Percentiles rank a stretch among this genome's conserved stretches.
phyloP scores from a whole-genome alignment of 2,888 invertebrate species.

The Drosophila meridiana region DNA sequence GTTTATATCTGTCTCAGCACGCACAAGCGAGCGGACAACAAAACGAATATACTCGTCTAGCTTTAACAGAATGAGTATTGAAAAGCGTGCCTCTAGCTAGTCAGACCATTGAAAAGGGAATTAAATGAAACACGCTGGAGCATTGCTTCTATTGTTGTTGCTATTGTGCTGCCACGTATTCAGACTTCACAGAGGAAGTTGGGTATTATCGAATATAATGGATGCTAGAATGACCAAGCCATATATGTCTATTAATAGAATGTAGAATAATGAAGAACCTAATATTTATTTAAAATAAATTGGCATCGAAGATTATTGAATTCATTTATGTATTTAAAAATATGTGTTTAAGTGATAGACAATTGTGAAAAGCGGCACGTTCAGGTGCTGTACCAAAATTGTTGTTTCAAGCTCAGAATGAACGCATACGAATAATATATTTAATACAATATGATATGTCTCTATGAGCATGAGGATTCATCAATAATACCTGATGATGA shows the following conservation, averaged over 20 bases:
- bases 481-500: too few relatives aligned
- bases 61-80: background rate
- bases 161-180: background rate
- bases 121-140: conserved; percentile 14
- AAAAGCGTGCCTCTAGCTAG: conserved; percentile 13
- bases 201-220: background rate
- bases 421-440: too few relatives aligned
- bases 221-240: background rate
- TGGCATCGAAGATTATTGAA: background rate
- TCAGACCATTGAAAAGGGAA: conserved; percentile 16
- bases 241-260: background rate
- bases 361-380: background rate
- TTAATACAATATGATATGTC: too few relatives aligned
- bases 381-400: too few relatives aligned
- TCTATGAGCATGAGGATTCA: too few relatives aligned
- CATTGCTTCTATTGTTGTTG: background rate
- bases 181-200: too few relatives aligned
- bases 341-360: background rate
- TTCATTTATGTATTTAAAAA: background rate
- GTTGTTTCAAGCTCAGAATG: too few relatives aligned
- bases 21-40: background rate
- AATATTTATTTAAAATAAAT: background rate
- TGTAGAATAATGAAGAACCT: background rate
- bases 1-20: background rate
- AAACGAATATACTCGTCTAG: background rate